Evolutionary conservation across 2,113 vertebrate species (phyloP).

Genomic region (Gila orcuttii): DNA sequence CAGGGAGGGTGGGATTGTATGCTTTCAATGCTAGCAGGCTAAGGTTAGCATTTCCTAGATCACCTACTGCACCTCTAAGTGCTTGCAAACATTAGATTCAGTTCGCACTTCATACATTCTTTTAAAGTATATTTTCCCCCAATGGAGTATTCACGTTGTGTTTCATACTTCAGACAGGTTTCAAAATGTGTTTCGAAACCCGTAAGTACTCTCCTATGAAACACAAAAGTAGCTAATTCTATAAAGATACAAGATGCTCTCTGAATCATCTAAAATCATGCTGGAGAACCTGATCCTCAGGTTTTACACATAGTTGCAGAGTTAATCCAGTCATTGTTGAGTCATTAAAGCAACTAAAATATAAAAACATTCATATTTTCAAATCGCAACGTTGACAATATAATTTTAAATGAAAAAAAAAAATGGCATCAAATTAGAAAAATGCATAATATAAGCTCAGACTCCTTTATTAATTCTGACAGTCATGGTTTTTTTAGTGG

Average conservation of each 20-base stretch:
- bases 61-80: too few relatives aligned
- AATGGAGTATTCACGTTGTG: neutral
- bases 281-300: neutral
- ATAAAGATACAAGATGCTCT: neutral
- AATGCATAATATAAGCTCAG: constrained; percentile 14
- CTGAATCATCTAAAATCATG: neutral
- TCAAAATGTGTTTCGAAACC: neutral
- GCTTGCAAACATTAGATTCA: too few relatives aligned
- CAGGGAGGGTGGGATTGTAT: too few relatives aligned
- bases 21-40: too few relatives aligned
- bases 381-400: neutral
- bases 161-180: too few relatives aligned
- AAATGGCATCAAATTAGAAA: constrained; percentile 13
- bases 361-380: neutral
- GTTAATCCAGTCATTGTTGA: neutral
- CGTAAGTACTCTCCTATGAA: too few relatives aligned
- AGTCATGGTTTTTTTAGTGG: constrained; percentile 44
- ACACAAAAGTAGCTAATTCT: too few relatives aligned
- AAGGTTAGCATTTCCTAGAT: too few relatives aligned
- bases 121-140: too few relatives aligned
- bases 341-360: neutral
- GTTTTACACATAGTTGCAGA: neutral
- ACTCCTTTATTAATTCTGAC: constrained; percentile 28
- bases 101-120: too few relatives aligned
- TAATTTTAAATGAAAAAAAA: neutral